Evolutionary conservation across 2,797 vertebrate genomes (phyloP).

Genomic region (Takifugu rubripes): DNA sequence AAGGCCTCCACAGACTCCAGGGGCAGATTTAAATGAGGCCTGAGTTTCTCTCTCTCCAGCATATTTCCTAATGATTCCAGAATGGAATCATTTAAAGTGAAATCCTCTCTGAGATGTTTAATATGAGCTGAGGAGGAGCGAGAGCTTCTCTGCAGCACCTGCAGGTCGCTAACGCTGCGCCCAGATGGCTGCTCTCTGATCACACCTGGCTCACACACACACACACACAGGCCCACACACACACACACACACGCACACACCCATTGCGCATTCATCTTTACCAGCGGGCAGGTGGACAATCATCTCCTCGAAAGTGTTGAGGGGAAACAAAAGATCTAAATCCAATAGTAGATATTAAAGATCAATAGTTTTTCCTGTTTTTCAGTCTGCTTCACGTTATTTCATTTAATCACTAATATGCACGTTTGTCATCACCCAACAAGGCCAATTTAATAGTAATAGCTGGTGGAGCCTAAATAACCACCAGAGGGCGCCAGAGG

Average conservation of each 20-base stretch:
- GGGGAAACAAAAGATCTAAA: slow-evolving; percentile 2
- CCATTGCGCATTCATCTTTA: no score
- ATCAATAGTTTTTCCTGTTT: no score
- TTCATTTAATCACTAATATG: no score
- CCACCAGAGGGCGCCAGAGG: slow-evolving; percentile 67
- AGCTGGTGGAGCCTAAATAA: background rate
- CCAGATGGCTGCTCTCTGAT: slow-evolving; percentile 70
- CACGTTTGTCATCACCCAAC: no score
- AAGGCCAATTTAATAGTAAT: no score
- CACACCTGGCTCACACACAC: slow-evolving; percentile 65
- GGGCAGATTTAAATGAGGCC: background rate
- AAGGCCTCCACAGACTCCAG: background rate
- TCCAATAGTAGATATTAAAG: no score
- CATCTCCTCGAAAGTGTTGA: slow-evolving; percentile 23
- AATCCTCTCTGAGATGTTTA: slow-evolving; percentile 10
- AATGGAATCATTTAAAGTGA: slow-evolving; percentile 20
- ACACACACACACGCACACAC: slow-evolving; percentile 17
- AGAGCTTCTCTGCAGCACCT: slow-evolving; percentile 51
- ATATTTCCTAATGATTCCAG: background rate
- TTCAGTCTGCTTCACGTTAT: no score
- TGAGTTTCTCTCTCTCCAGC: background rate
- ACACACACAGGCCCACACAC: no score
- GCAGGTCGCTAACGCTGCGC: slow-evolving; percentile 66
- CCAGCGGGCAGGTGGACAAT: no score
- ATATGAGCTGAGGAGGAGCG: slow-evolving; percentile 18